Evolutionary conservation across 2,888 invertebrate species (phyloP), one percentile per base, ranked within the genome.

Genomic region (Mythimna ferrago): DNA sequence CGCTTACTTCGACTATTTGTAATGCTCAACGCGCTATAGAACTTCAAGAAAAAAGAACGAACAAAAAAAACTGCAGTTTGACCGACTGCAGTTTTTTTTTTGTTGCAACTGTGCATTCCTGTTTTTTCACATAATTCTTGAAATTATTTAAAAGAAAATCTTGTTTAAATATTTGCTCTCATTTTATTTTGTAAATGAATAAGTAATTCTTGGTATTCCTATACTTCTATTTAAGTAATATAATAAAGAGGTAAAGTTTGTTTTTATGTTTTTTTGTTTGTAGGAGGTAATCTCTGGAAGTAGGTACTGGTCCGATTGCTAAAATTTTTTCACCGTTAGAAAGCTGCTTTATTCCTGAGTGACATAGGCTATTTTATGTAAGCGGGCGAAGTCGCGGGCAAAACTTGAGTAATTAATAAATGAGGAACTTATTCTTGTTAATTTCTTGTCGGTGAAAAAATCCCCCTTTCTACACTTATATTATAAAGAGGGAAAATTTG

Each of bases 11-110:
- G 32, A 54, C 41, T 54, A 58, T 78, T 78, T 54, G 38, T 70
- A 62, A 53, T 75, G 57, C 60, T 54, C 26, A 53, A 54, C 62
- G 35, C 56, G 65, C 26, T 54, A 14, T 14, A 54, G 19, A 76
- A 76, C 44, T 79, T 64, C 48, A 67, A 35, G 19, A 66, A 51
- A 61, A 67, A 79, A 79, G 67, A n/a, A 26, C 21, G 14, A 58
- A 32, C 51, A 71, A 14, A 11, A 57, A 65, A 62, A 44, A 54
- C 74, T 67, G 32, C 48, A 41, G 14, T 38, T 26, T 26, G 26
- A 26, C 26, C 26, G 26, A 32, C 32, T 32, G 32, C 32, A 32
- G 32, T 69, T 26, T 26, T 26, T 26, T 26, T 26, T 26, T 26
- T n/a, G n/a, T 26, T 26, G 14, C 32, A 11, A 54, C 9, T 64